Base-by-base conservation (phyloP, 1,140 invertebrate genomes). In the Chionoecetes opilio region DNA sequence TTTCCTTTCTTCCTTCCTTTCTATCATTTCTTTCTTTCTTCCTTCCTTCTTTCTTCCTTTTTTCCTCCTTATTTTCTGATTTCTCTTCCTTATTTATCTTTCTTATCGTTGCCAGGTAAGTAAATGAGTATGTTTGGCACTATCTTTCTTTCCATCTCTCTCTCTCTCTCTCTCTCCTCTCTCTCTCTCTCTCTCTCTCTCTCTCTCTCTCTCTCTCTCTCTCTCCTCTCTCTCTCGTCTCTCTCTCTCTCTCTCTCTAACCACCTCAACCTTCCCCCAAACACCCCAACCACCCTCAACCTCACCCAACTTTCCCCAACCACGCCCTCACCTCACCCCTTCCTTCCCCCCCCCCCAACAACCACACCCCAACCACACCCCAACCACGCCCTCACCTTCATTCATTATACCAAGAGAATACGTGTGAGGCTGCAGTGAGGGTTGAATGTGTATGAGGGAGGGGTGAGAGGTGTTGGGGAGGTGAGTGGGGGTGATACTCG, bases 121-220 rank as follows among this genome's bases (percentile, higher is more conserved):
- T 75, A 75, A 3, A 41, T 14, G 38, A 14, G 17, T 26, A 63
- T 63, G 2, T 9, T 63, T 63, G 26, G 63, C 63, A 75, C 63
- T 75, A 0, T 8, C 1, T 1, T 5, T n/a, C 63, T 75, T 26
- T 75, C 63, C n/a, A 17, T 75, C 63, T 75, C 63, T 75, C 63
- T 75, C 63, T 75, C 63, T 75, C 63, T 75, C 63, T 75, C 63
- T 75, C 63, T 75, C 63, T 53, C 46, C 46, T 53, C 46, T 53
- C 46, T 53, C 46, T 53, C 46, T 53, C 46, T 53, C 46, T 53
- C 46, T 53, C 46, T 53, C 46, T 53, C 46, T 53, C 46, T 53
- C 46, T 53, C 46, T 53, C 46, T 53, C 46, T 53, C 46, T 53
- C 46, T 53, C 46, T 53, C 46, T 53, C 46, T 53, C 46, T 53